Evolutionary conservation across 2,888 invertebrate species (phyloP).

Genomic region (Ischnura elegans): DNA sequence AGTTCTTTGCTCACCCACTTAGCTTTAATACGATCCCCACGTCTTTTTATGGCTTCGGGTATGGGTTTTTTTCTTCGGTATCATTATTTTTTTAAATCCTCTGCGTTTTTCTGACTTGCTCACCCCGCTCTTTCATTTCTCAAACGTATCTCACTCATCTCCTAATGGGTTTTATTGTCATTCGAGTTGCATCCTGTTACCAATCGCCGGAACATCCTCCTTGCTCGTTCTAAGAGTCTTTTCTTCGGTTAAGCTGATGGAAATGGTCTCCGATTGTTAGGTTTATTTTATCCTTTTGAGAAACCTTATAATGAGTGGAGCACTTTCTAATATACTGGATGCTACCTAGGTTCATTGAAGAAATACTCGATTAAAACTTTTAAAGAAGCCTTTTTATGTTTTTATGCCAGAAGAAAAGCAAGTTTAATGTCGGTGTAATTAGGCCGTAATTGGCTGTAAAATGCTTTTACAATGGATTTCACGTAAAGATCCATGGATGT

Average conservation of each 20-base stretch:
- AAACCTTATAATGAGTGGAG: background rate
- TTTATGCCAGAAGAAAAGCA: background rate
- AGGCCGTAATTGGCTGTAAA: no score
- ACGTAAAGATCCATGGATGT: no score
- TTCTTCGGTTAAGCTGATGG: background rate
- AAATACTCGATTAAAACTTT: background rate
- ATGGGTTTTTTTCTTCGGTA: constrained; percentile 6
- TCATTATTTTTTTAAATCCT: background rate
- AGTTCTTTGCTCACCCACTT: constrained; percentile 55
- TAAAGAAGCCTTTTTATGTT: background rate
- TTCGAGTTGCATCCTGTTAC: constrained; percentile 18
- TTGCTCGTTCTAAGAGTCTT: background rate
- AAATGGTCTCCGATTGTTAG: background rate
- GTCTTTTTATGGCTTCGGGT: background rate
- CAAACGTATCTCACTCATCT: constrained; percentile 39
- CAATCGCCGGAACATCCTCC: background rate
- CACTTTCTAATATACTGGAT: background rate
- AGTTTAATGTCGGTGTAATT: no score
- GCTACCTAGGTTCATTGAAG: background rate
- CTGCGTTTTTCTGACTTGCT: background rate
- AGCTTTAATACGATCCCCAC: constrained; percentile 49
- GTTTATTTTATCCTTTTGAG: background rate
- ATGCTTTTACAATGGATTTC: no score
- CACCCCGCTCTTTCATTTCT: background rate
- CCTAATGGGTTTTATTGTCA: constrained; percentile 57